A percentile compares a stretch with the other conserved stretches of the same genome.
phyloP scores from a whole-genome alignment of 2,113 vertebrate genomes.

The Gasterosteus nipponicus region DNA sequence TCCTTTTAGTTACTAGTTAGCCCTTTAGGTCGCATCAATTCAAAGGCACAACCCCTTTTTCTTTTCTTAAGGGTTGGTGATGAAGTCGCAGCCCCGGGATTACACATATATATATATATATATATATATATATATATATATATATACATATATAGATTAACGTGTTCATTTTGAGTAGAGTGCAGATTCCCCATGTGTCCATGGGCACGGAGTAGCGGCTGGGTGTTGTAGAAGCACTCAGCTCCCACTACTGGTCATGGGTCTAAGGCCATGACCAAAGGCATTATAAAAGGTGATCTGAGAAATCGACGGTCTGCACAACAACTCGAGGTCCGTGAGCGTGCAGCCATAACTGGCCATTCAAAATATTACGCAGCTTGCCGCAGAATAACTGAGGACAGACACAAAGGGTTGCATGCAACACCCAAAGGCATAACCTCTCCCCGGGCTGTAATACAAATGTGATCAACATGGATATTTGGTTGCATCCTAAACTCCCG shows the following conservation, averaged over 20 bases:
- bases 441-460: slow-evolving; percentile 12
- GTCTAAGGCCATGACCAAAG: no score
- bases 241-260: no score
- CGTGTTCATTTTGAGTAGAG: not conserved
- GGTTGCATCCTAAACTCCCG: not conserved
- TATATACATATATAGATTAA: no score
- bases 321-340: not conserved
- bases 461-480: slow-evolving; percentile 38
- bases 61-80: no score
- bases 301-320: not conserved
- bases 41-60: not conserved
- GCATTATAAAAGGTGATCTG: no score
- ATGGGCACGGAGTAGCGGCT: no score
- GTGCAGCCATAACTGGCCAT: not conserved
- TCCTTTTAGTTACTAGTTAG: slow-evolving; percentile 16
- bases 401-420: not conserved
- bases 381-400: not conserved
- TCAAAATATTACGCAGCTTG: not conserved
- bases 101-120: no score
- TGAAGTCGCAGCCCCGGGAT: no score
- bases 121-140: no score
- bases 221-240: no score
- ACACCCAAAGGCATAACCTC: not conserved
- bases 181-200: not conserved
- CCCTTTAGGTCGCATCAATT: slow-evolving; percentile 2